phyloP scores from a whole-genome alignment of 2,113 vertebrate genomes.

The Varanus salvator region DNA sequence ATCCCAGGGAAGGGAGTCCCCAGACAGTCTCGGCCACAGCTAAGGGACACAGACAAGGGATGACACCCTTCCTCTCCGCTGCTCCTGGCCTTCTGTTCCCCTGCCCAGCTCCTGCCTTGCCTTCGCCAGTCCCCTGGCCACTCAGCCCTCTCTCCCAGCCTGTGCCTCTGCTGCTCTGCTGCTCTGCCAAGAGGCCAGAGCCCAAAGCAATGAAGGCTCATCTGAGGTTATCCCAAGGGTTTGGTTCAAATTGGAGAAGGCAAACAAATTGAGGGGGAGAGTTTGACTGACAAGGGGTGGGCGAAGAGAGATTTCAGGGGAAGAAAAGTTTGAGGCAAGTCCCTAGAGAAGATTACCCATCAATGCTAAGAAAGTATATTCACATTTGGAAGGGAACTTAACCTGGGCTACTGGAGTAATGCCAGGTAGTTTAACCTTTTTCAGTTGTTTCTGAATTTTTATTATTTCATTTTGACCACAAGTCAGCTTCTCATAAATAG shows the following conservation, averaged over 20 bases:
- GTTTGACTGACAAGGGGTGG: too few species aligned
- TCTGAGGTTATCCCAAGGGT: neutral
- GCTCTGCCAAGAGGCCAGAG: too few species aligned
- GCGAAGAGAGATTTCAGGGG: neutral
- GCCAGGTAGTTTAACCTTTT: neutral
- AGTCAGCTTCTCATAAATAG: neutral
- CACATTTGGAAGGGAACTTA: neutral
- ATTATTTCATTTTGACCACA: neutral
- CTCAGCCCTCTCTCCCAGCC: too few species aligned
- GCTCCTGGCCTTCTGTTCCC: too few species aligned
- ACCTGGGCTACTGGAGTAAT: neutral
- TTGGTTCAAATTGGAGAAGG: neutral
- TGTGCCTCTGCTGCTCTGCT: too few species aligned
- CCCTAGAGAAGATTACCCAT: neutral
- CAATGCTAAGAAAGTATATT: neutral
- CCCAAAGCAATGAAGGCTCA: neutral
- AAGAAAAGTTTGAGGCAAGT: neutral
- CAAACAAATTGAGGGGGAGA: neutral
- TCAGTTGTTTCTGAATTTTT: neutral
- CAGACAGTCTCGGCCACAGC: too few species aligned
- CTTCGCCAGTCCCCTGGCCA: too few species aligned
- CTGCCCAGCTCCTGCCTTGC: too few species aligned
- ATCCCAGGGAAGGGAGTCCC: too few species aligned
- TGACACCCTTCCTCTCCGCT: too few species aligned
- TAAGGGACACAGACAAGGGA: too few species aligned